Percentiles rank a stretch among this genome's conserved stretches.
These are phyloP conservation scores for Xestia xanthographa DNA, from an alignment of 2,888 invertebrate species.

Conservation along the genomic window DNA sequence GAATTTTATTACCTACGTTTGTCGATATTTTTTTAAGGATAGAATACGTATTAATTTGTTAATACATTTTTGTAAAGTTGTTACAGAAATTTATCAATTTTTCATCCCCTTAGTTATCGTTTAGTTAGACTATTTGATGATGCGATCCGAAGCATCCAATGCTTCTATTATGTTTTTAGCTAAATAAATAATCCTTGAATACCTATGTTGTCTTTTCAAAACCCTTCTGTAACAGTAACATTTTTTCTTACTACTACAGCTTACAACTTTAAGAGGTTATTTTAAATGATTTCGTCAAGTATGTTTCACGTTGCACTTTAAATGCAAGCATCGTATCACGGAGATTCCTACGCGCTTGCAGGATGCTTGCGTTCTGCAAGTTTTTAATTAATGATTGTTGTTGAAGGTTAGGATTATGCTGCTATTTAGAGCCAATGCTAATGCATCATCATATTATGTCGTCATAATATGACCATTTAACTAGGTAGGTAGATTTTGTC, in stretches of 20 bases:
- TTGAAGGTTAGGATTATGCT: neutral
- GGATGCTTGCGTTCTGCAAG: neutral
- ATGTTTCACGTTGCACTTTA: too few species aligned
- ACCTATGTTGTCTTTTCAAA: neutral
- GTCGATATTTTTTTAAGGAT: conserved; percentile 36
- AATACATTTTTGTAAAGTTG: neutral
- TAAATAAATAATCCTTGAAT: neutral
- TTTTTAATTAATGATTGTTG: neutral
- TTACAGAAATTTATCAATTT: neutral
- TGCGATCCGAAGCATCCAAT: neutral
- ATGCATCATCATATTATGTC: too few species aligned
- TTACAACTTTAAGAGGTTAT: neutral
- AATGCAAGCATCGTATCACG: neutral
- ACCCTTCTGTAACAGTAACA: neutral
- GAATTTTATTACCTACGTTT: conserved; percentile 30
- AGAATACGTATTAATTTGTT: neutral
- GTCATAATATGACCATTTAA: too few species aligned
- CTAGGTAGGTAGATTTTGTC: too few species aligned
- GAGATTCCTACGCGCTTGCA: neutral
- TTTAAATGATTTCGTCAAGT: neutral
- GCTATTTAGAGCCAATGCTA: neutral
- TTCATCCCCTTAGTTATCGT: neutral
- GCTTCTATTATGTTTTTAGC: neutral
- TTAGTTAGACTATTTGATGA: neutral
- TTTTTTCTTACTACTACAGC: neutral